phyloP scores from a whole-genome alignment of 2,113 vertebrate species.

The Sula dactylatra region DNA sequence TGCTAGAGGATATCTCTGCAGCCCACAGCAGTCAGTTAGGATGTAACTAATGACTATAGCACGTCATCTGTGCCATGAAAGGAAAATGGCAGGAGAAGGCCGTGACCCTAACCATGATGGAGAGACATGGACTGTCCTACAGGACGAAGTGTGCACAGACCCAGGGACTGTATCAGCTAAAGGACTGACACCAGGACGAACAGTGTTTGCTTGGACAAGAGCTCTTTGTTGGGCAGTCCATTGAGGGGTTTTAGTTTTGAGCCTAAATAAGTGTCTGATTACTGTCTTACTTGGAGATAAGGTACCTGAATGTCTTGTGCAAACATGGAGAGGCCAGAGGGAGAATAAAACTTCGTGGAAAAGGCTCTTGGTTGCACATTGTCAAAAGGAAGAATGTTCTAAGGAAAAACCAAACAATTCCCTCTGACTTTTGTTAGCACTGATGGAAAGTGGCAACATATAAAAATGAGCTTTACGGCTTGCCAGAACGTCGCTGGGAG shows the following conservation, averaged over 20 bases:
- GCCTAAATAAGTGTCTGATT: background rate
- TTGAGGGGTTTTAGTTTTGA: background rate
- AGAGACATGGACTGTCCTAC: background rate
- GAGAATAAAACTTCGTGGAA: background rate
- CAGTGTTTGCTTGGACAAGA: constrained; percentile 19
- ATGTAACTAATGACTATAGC: background rate
- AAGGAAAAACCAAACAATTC: constrained; percentile 4
- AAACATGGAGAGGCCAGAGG: background rate
- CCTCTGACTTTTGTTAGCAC: constrained; percentile 58
- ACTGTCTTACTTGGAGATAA: background rate
- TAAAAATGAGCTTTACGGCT: constrained; percentile 68
- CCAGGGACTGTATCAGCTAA: background rate
- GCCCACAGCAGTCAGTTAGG: background rate
- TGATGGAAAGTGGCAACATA: constrained; percentile 64
- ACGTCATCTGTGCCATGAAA: background rate
- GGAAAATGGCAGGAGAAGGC: background rate
- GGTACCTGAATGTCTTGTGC: constrained; percentile 25
- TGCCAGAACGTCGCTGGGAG: constrained; percentile 53
- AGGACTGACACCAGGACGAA: background rate
- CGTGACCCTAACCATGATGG: background rate
- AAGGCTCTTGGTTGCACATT: background rate
- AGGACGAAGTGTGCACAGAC: background rate
- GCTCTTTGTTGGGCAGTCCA: constrained; percentile 12
- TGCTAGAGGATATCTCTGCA: background rate
- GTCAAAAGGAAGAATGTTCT: constrained; percentile 33